These are phyloP conservation scores for Aromia moschata DNA, from an alignment of 2,888 invertebrate genomes.

Conservation along the genomic window DNA sequence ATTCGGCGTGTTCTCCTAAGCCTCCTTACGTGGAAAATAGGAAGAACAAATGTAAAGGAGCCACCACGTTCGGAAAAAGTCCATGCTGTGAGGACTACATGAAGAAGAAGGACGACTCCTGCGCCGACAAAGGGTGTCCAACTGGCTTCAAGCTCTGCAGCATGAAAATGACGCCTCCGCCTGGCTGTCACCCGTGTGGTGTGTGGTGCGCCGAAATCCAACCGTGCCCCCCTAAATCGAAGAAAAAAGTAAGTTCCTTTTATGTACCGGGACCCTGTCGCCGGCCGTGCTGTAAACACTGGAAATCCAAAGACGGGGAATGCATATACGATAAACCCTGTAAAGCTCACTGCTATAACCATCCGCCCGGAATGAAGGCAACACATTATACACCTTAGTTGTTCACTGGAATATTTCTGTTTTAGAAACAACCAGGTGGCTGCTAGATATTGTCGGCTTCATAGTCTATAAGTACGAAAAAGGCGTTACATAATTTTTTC, in stretches of 20 bases:
- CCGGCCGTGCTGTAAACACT: slow-evolving; percentile 59
- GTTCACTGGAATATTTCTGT: slow-evolving; percentile 19
- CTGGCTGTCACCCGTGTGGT: slow-evolving; percentile 56
- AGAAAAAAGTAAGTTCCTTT: slow-evolving; percentile 39
- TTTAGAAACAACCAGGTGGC: slow-evolving; percentile 9
- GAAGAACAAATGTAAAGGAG: slow-evolving; percentile 37
- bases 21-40: slow-evolving; percentile 5
- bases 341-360: slow-evolving; percentile 59
- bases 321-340: slow-evolving; percentile 59
- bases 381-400: slow-evolving; percentile 17
- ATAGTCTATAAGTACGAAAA: slow-evolving; percentile 5
- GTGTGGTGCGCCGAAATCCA: slow-evolving; percentile 57
- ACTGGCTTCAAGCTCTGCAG: slow-evolving; percentile 59
- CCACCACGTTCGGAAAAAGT: slow-evolving; percentile 51
- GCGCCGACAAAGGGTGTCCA: slow-evolving; percentile 52
- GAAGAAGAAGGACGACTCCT: slow-evolving; percentile 34
- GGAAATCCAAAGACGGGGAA: slow-evolving; percentile 56
- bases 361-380: slow-evolving; percentile 54
- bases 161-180: slow-evolving; percentile 56
- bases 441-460: slow-evolving; percentile 21
- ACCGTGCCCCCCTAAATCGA: slow-evolving; percentile 57
- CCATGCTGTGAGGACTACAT: slow-evolving; percentile 50
- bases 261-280: slow-evolving; percentile 51
- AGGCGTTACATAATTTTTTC: background rate
- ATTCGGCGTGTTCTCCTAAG: slow-evolving; percentile 22